These are phyloP conservation scores for Hippocampus abdominalis DNA, from an alignment of 2,113 vertebrate genomes.

Conservation along the genomic window DNA sequence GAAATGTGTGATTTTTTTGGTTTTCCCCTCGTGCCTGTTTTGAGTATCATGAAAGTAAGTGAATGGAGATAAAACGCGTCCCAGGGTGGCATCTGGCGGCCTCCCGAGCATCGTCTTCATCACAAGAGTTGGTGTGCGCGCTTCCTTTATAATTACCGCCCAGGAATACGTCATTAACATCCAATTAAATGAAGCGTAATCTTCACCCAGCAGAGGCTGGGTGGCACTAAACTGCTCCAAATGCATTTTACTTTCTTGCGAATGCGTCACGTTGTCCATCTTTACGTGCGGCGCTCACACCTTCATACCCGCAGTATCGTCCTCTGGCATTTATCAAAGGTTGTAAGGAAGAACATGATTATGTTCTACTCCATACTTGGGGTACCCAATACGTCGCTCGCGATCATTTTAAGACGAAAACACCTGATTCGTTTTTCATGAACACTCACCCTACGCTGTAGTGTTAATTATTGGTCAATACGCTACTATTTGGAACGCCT, in stretches of 20 bases:
- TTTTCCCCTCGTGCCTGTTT: too few relatives aligned
- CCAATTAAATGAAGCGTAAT: slow-evolving; percentile 2
- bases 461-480: background rate
- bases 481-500: background rate
- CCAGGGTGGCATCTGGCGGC: background rate
- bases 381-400: too few relatives aligned
- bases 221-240: background rate
- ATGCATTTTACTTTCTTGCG: background rate
- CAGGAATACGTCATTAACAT: background rate
- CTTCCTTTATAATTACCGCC: slow-evolving; percentile 1
- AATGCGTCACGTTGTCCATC: background rate
- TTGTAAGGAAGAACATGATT: background rate
- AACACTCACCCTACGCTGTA: background rate
- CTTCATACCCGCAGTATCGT: background rate
- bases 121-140: background rate
- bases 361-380: background rate
- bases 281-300: background rate
- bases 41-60: background rate
- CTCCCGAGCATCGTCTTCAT: background rate
- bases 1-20: too few relatives aligned
- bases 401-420: too few relatives aligned
- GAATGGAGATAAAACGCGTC: background rate
- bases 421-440: background rate
- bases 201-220: background rate
- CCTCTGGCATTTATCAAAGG: background rate